These are phyloP conservation scores for Narcine bancroftii DNA, from an alignment of 2,113 vertebrate species.

Conservation along the genomic window DNA sequence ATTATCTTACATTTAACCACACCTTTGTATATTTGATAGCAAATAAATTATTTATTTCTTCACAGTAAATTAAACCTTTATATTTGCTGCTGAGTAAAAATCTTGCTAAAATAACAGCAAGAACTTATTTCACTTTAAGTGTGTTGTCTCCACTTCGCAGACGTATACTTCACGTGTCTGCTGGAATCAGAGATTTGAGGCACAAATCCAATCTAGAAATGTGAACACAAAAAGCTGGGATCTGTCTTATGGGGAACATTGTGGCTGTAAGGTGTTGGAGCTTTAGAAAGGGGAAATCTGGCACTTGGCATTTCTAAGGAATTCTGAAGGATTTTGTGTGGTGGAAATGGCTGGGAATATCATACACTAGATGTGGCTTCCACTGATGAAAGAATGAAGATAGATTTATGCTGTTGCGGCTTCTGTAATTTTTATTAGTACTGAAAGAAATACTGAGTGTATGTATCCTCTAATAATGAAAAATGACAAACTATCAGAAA, in stretches of 20 bases:
- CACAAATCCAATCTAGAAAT: too few relatives aligned
- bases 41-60: slow-evolving; percentile 12
- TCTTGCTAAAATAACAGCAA: neutral
- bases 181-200: too few relatives aligned
- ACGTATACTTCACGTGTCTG: too few relatives aligned
- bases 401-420: neutral
- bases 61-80: neutral
- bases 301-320: too few relatives aligned
- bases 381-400: neutral
- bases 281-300: neutral
- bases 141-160: neutral
- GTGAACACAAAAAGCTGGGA: neutral
- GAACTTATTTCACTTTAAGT: neutral
- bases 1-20: neutral
- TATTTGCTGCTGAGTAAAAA: neutral
- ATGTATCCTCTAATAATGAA: too few relatives aligned
- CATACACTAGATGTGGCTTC: neutral
- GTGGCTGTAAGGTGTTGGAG: neutral
- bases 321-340: neutral
- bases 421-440: neutral
- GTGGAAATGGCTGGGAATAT: neutral
- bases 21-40: neutral
- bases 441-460: too few relatives aligned
- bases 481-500: too few relatives aligned
- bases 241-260: neutral